These are phyloP conservation scores for Manduca sexta DNA, from an alignment of 1,140 invertebrate species.

Conservation along the genomic window DNA sequence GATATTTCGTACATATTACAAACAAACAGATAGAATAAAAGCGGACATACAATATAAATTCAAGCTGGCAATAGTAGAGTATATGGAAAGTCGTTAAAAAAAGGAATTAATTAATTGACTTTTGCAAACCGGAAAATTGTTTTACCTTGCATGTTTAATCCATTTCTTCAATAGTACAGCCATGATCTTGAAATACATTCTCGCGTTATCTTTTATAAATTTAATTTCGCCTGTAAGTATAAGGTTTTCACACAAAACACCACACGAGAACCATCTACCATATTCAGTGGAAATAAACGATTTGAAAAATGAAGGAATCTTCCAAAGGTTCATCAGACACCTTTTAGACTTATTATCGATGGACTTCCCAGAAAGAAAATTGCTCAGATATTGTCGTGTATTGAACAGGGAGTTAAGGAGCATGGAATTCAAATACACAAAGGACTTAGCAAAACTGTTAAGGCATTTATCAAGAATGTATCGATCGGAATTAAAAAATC, in stretches of 20 bases:
- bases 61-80: constrained; percentile 17
- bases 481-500: constrained; percentile 27
- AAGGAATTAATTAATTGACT: neutral
- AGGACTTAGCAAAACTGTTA: constrained; percentile 29
- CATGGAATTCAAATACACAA: constrained; percentile 23
- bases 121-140: too few relatives aligned
- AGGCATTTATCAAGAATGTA: constrained; percentile 30
- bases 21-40: constrained; percentile 9
- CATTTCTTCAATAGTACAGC: too few relatives aligned
- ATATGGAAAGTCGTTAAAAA: constrained; percentile 12
- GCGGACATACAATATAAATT: constrained; percentile 23
- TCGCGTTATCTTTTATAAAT: too few relatives aligned
- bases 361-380: constrained; percentile 25
- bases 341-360: constrained; percentile 30
- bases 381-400: constrained; percentile 32
- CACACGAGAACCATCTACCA: too few relatives aligned
- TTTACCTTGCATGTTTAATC: too few relatives aligned
- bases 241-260: too few relatives aligned
- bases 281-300: neutral
- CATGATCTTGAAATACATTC: too few relatives aligned
- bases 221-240: too few relatives aligned
- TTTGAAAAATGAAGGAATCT: constrained; percentile 27
- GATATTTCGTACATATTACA: constrained; percentile 17
- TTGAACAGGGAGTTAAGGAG: constrained; percentile 20
- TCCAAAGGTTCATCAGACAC: constrained; percentile 36